Base-by-base conservation (phyloP, 2,888 invertebrate species). In the Leistus spinibarbis region DNA sequence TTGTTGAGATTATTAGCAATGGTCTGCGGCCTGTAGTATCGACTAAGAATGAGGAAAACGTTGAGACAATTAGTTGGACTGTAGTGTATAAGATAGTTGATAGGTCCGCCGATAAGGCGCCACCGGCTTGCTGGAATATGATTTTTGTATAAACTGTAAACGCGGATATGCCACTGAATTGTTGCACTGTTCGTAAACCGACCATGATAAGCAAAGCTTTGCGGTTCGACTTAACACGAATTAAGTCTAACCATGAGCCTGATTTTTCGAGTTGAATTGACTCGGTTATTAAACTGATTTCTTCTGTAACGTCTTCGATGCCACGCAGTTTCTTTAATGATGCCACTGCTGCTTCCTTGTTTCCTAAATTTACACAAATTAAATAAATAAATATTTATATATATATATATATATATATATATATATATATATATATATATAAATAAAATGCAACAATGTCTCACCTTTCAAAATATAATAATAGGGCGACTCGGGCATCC, bases 1-100 rank as follows among this genome's bases (percentile, higher is more conserved):
- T 78, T 1, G 83, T 80, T 3, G 92, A 92, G 22, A 89, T 82
- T 17, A 92, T 82, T 10, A 93, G 84, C 7, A 93, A 86, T 10
- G 89, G 88, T 76, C 90, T 88, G 76, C 92, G 87, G 22, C 93
- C 92, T 22, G 89, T 88, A 60, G 88, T 87, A 81, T 93, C 92
- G 13, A 90, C 88, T 1, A 91, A 85, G 63, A 89, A 83, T 9
- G 89, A 87, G 0, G 89, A 88, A 3, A 89, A 84, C 54, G 87
- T 84, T 76, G 89, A 88, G 2, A 90, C 89, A 1, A 89, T 83
- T 1, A 90, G 86, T 83, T 90, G 90, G 23, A 89, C 88, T 71
- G 87, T 86, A 72, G 89, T 89, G 67, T 89, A 85, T 77, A 90
- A 87, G 13, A 90, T 89, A 0, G 90, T 89, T 27, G 89, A 89